These are phyloP conservation scores for Eumacrocentrus americanus DNA, from an alignment of 2,888 invertebrate species.

Conservation along the genomic window DNA sequence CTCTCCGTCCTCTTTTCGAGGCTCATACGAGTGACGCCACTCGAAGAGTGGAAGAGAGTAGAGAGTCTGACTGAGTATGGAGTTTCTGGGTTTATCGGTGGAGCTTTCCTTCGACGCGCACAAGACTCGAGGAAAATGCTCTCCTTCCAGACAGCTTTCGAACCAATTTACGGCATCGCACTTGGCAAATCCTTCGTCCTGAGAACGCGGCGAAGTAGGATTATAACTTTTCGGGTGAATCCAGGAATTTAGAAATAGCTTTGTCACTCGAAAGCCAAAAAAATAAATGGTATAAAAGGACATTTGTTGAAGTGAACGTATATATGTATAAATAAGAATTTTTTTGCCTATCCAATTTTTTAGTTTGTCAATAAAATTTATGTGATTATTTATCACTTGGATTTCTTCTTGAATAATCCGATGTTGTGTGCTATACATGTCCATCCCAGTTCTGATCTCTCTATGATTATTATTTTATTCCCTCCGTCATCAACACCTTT, in stretches of 20 bases:
- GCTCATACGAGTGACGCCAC: neutral
- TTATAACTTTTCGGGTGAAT: constrained; percentile 31
- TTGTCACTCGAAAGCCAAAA: neutral
- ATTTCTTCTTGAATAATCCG: too few species aligned
- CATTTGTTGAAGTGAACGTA: neutral
- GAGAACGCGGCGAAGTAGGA: constrained; percentile 25
- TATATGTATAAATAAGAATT: too few species aligned
- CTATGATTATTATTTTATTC: constrained; percentile 18
- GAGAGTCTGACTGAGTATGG: neutral
- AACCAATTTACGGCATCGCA: constrained; percentile 35
- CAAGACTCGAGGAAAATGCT: constrained; percentile 26
- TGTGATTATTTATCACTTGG: too few species aligned
- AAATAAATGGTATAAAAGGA: constrained; percentile 1
- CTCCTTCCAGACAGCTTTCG: constrained; percentile 23
- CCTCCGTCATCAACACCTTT: constrained; percentile 10
- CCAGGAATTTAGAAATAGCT: constrained; percentile 26
- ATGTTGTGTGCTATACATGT: neutral
- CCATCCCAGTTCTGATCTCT: too few species aligned
- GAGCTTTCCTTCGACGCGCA: constrained; percentile 15
- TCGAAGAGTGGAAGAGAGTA: neutral
- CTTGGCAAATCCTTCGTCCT: constrained; percentile 31
- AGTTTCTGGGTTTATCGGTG: constrained; percentile 27
- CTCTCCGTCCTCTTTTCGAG: constrained; percentile 12
- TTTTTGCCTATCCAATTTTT: too few species aligned
- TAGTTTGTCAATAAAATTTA: too few species aligned